phyloP scores from a whole-genome alignment of 2,888 invertebrate genomes.

The Ectemnius lituratus region DNA sequence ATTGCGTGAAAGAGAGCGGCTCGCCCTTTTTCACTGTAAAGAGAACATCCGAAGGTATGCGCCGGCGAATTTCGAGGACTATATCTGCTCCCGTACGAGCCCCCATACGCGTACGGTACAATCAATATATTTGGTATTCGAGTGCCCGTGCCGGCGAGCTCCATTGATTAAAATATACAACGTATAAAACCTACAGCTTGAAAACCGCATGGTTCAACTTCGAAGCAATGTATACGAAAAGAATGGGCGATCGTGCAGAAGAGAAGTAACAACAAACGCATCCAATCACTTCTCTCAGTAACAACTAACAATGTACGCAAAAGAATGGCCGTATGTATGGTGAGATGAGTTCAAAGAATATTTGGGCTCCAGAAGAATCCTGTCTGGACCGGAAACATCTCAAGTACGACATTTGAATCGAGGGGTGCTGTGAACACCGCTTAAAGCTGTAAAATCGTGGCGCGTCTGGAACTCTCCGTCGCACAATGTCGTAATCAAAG shows the following conservation, averaged over 20 bases:
- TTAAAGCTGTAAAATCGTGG: conserved; percentile 65
- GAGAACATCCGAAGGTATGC: conserved; percentile 16
- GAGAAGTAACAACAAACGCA: too few species aligned
- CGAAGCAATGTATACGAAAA: too few species aligned
- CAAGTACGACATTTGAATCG: not conserved
- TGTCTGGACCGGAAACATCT: conserved; percentile 39
- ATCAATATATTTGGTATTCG: too few species aligned
- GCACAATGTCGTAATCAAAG: conserved; percentile 76
- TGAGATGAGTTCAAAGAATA: not conserved
- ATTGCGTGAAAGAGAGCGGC: conserved; percentile 65
- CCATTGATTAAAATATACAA: too few species aligned
- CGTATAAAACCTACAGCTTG: too few species aligned
- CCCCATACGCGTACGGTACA: too few species aligned
- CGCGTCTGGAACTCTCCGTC: conserved; percentile 62
- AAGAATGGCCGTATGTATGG: too few species aligned
- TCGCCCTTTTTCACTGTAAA: conserved; percentile 31
- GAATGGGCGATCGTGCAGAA: too few species aligned
- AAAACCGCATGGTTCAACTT: too few species aligned
- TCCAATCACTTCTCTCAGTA: too few species aligned
- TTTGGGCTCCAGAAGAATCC: conserved; percentile 19
- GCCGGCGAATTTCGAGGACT: conserved; percentile 43
- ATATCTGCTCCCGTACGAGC: conserved; percentile 16
- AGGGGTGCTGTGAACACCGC: conserved; percentile 59
- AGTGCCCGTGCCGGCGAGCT: too few species aligned
- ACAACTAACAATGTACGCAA: too few species aligned